Base-by-base conservation (phyloP, 2,113 vertebrate genomes). In the Mesoclemmys tuberculata region DNA sequence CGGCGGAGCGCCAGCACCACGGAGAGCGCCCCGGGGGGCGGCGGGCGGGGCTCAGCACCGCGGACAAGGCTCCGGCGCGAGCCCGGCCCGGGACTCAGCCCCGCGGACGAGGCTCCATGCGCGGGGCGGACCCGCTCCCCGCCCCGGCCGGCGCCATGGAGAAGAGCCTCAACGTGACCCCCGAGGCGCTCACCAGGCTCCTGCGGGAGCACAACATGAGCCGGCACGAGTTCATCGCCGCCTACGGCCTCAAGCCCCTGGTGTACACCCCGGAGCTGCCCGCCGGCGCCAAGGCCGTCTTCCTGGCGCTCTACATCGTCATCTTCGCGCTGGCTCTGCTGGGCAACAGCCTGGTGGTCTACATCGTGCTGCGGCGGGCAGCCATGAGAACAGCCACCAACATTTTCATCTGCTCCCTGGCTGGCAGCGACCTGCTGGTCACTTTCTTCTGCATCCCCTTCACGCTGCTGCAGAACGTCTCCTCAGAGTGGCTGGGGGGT, bases 401-500 rank as follows among this genome's bases (percentile, higher is more conserved):
- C 75, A 96, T 99, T 54, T 99, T 98, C 84, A 98, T 99, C 79
- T 98, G 98, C 89, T 99, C 98, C 1, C 91, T 99, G 97, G 98
- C 98, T 4, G 97, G 99, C 92, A 99, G 98, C 84, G 98, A 99
- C 96, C 97, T 99, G 80, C 98, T 99, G 93, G 98, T 99, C 97
- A 99, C 98, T 84, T 98, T 99, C 94, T 98, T 99, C 97, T 99
- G 98, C 95, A 96, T 99, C 7, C 98, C 98, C 0, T 98, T 99
- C 87, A 99, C 98, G 24, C 82, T 99, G 86, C 97, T 99, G 92
- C 98, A 99, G 95, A 98, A 99, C 97, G 98, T 99, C 96, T 98
- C 98, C 0, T 98, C 98, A 0, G 98, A 99, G 54, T 99, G 98
- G 98, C 94, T 98, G 71, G 98, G 98, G 38, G 98, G 98, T 99